Percentiles rank a stretch among this genome's conserved stretches.
These are phyloP conservation scores for Drosophila paramelanica DNA, from an alignment of 2,888 invertebrate genomes.

Conservation along the genomic window DNA sequence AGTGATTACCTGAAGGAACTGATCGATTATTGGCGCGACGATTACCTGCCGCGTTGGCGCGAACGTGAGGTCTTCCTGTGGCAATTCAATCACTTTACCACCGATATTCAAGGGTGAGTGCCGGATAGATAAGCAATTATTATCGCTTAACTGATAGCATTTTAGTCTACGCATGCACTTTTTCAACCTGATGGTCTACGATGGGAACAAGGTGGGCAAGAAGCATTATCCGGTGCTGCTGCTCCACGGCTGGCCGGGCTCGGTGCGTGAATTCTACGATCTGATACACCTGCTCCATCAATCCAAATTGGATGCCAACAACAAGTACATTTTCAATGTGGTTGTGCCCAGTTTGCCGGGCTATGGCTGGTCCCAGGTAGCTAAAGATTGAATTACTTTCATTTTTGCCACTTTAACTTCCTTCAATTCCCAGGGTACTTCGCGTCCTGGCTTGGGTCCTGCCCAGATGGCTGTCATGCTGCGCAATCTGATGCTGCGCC, in stretches of 20 bases:
- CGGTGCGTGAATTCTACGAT: constrained; percentile 93
- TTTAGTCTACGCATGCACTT: constrained; percentile 88
- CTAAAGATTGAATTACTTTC: background rate
- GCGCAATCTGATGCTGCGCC: constrained; percentile 88
- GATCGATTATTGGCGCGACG: constrained; percentile 91
- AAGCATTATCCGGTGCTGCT: constrained; percentile 85
- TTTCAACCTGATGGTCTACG: constrained; percentile 87
- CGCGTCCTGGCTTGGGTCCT: constrained; percentile 78
- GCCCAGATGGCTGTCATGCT: constrained; percentile 87
- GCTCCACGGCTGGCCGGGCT: constrained; percentile 96
- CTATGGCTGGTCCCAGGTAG: constrained; percentile 84
- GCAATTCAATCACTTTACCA: constrained; percentile 90
- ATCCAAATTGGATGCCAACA: constrained; percentile 83
- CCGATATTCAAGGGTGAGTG: constrained; percentile 88
- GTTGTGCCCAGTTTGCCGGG: constrained; percentile 86
- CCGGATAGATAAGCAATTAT: constrained; percentile 32
- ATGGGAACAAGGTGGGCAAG: constrained; percentile 81
- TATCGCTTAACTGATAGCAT: constrained; percentile 39
- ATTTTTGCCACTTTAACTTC: background rate
- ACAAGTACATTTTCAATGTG: constrained; percentile 87
- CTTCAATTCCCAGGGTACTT: constrained; percentile 83
- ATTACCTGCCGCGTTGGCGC: constrained; percentile 89
- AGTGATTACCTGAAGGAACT: constrained; percentile 88
- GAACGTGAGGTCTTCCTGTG: constrained; percentile 90
- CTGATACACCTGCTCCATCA: constrained; percentile 89